phyloP scores from a whole-genome alignment of 2,113 vertebrate species.

The Sula dactylatra region DNA sequence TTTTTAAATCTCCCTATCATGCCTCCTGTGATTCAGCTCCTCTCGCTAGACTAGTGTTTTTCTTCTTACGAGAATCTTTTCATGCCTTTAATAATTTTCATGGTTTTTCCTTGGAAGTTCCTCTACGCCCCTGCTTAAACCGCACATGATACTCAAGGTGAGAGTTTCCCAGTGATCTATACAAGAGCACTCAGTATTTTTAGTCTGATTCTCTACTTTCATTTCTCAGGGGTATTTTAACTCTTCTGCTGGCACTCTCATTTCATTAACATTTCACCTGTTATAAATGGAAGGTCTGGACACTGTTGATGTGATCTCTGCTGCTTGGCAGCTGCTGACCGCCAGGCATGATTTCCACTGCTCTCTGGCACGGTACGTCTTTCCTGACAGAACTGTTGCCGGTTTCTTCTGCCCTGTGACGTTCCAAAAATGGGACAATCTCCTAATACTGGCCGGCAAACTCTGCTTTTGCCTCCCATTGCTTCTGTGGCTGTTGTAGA shows the following conservation, averaged over 20 bases:
- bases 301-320: not conserved
- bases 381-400: not conserved
- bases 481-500: not conserved
- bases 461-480: not conserved
- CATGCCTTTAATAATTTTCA: not conserved
- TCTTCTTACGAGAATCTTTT: not conserved
- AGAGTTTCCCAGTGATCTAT: not conserved
- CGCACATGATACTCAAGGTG: not conserved
- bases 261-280: not conserved
- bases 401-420: rapidly evolving
- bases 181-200: not conserved
- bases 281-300: not conserved
- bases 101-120: rapidly evolving
- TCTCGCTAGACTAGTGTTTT: not conserved
- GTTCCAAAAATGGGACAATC: not conserved
- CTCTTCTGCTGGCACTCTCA: not conserved
- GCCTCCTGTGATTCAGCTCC: not conserved
- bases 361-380: not conserved
- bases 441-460: not conserved
- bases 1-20: not conserved
- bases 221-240: not conserved
- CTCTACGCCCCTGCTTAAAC: not conserved
- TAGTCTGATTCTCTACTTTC: not conserved
- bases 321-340: not conserved
- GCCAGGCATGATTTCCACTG: not conserved